Evolutionary conservation across 1,140 invertebrate genomes (phyloP).

Genomic region (Bursaphelenchus mucronatus): DNA sequence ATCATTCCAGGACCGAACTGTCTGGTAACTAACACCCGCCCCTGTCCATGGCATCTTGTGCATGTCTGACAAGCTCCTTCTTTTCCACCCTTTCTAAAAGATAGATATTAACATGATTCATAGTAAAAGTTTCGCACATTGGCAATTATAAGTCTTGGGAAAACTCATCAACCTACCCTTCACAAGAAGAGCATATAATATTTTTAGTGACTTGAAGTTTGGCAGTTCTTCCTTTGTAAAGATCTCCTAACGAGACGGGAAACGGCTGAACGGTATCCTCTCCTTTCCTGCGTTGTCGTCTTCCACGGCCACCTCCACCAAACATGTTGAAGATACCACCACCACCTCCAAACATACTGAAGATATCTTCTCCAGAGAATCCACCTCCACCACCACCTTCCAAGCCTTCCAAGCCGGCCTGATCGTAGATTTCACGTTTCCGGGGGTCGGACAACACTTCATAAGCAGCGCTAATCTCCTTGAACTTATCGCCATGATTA

Average conservation of each 20-base stretch:
- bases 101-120: neutral
- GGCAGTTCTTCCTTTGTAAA: slow-evolving; percentile 63
- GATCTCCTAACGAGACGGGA: slow-evolving; percentile 63
- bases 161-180: slow-evolving; percentile 63
- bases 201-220: slow-evolving; percentile 64
- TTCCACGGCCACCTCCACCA: slow-evolving; percentile 42
- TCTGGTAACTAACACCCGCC: slow-evolving; percentile 61
- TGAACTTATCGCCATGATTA: slow-evolving; percentile 74
- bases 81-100: slow-evolving; percentile 61
- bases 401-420: slow-evolving; percentile 73
- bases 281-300: slow-evolving; percentile 41
- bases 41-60: slow-evolving; percentile 61
- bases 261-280: slow-evolving; percentile 59
- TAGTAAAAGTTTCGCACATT: too few species aligned
- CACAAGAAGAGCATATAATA: slow-evolving; percentile 62
- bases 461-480: slow-evolving; percentile 81
- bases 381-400: slow-evolving; percentile 64
- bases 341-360: slow-evolving; percentile 40
- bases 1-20: slow-evolving; percentile 65
- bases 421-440: slow-evolving; percentile 71
- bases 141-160: too few species aligned
- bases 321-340: slow-evolving; percentile 47
- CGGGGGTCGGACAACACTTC: slow-evolving; percentile 71
- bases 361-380: slow-evolving; percentile 24
- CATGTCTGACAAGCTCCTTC: slow-evolving; percentile 57